Percentiles rank a stretch among this genome's conserved stretches.
Conservation (phyloP, 2,113 vertebrate species). For the Eulemur macaco region DNA sequence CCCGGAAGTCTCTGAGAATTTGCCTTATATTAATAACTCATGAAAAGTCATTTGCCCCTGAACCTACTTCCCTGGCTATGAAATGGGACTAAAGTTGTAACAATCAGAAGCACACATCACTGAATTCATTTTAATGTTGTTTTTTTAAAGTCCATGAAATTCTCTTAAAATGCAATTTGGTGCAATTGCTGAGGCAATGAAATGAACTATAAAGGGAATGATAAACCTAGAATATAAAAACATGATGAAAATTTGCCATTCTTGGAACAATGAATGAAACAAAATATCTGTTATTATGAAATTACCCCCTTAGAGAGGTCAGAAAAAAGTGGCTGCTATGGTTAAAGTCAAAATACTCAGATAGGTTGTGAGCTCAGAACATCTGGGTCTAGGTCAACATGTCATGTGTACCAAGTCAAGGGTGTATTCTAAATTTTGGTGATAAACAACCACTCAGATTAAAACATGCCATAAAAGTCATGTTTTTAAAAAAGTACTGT, state of each 20-base stretch:
- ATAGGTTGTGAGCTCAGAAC: neutral
- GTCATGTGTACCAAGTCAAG: conserved; percentile 22
- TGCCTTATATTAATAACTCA: neutral
- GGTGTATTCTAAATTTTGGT: conserved; percentile 43
- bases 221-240: conserved; percentile 17
- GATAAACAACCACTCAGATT: conserved; percentile 52
- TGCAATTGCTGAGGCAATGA: neutral
- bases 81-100: neutral
- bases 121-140: neutral
- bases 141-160: neutral
- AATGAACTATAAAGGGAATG: conserved; percentile 6
- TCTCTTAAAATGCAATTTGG: neutral
- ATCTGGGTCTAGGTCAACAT: conserved; percentile 35
- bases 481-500: conserved; percentile 39
- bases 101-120: neutral
- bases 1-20: neutral
- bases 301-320: conserved; percentile 26
- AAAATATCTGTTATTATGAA: conserved; percentile 49
- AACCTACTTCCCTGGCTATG: neutral
- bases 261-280: neutral
- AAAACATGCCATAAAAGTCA: conserved; percentile 61
- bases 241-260: conserved; percentile 25
- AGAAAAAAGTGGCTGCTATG: neutral
- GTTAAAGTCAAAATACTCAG: conserved; percentile 27
- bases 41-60: neutral